Evolutionary conservation across 2,888 invertebrate species (phyloP).

Genomic region (Danaus chrysippus): DNA sequence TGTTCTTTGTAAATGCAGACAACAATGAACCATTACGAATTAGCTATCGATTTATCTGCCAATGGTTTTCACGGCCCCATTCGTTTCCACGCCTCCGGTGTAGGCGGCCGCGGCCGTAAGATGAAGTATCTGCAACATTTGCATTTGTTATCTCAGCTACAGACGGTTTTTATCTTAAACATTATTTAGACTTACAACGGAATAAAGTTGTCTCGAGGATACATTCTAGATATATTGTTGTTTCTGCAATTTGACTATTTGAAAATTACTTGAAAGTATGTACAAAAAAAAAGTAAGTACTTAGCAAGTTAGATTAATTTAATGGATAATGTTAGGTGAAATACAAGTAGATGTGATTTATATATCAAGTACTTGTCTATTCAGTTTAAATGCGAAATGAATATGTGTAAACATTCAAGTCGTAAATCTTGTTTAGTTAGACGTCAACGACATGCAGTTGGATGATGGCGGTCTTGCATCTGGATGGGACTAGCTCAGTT

Average conservation of each 20-base stretch:
- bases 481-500: no score
- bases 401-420: conserved; percentile 9
- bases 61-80: conserved; percentile 59
- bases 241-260: no score
- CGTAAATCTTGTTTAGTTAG: conserved; percentile 11
- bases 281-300: no score
- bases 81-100: conserved; percentile 45
- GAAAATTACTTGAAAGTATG: no score
- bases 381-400: no score
- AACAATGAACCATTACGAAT: conserved; percentile 75
- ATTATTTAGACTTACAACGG: not conserved
- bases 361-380: no score
- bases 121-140: conserved; percentile 38
- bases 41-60: conserved; percentile 73
- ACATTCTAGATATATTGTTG: no score
- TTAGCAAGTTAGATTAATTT: no score
- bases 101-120: conserved; percentile 36
- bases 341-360: no score
- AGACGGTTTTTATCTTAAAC: not conserved
- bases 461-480: no score
- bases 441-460: conserved; percentile 8
- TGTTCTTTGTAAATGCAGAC: conserved; percentile 71
- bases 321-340: no score
- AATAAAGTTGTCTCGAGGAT: no score
- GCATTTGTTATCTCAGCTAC: conserved; percentile 25